Conservation (phyloP, 2,113 vertebrate species). For the Chascanopsetta lugubris region DNA sequence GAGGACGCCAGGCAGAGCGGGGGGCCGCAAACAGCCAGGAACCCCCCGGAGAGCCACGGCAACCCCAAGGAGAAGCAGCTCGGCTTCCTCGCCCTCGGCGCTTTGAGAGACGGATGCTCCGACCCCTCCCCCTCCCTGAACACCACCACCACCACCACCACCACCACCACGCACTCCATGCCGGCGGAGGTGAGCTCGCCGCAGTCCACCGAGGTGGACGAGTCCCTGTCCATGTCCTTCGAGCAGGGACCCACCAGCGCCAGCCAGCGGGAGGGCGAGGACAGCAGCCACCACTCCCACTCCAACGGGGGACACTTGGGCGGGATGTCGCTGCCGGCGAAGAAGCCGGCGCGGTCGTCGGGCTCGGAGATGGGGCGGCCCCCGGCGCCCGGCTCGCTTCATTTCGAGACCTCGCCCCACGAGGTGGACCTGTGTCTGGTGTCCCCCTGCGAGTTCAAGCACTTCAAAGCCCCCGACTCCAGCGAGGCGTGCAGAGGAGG, state of each 20-base stretch:
- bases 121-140: slow-evolving; percentile 86
- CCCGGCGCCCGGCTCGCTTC: slow-evolving; percentile 50
- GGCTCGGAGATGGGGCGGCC: slow-evolving; percentile 71
- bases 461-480: slow-evolving; percentile 81
- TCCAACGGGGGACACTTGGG: slow-evolving; percentile 71
- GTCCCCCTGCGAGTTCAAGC: slow-evolving; percentile 95
- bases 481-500: slow-evolving; percentile 83
- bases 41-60: slow-evolving; percentile 44
- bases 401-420: slow-evolving; percentile 78
- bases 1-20: slow-evolving; percentile 57
- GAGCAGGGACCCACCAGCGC: slow-evolving; percentile 86
- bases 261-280: slow-evolving; percentile 78
- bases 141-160: slow-evolving; percentile 46
- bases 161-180: slow-evolving; percentile 83
- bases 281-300: slow-evolving; percentile 49
- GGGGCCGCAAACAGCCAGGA: slow-evolving; percentile 50
- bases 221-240: slow-evolving; percentile 92
- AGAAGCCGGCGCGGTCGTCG: slow-evolving; percentile 74
- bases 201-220: slow-evolving; percentile 95
- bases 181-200: slow-evolving; percentile 95
- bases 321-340: slow-evolving; percentile 83
- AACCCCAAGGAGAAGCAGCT: slow-evolving; percentile 82
- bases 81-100: slow-evolving; percentile 84
- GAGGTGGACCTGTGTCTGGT: slow-evolving; percentile 95
- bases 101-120: slow-evolving; percentile 82